Percentiles rank a stretch among this genome's conserved stretches.
phyloP scores from a whole-genome alignment of 2,797 vertebrate genomes.

The Anabacerthia variegaticeps region DNA sequence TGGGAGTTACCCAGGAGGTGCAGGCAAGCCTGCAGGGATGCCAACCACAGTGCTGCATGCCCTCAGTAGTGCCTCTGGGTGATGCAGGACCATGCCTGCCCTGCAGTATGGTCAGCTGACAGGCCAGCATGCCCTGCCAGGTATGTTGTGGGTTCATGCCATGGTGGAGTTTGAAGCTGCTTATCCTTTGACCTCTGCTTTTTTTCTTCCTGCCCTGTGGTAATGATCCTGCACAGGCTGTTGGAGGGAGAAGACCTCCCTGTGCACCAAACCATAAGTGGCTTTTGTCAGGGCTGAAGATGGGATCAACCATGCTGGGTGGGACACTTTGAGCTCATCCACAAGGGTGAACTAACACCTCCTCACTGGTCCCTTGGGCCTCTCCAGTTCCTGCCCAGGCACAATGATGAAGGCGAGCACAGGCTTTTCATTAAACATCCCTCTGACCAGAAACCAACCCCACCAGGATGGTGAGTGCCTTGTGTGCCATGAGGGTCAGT shows the following conservation, averaged over 20 bases:
- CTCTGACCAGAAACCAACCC: background rate
- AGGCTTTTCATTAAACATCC: background rate
- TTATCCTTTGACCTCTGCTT: background rate
- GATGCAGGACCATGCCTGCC: background rate
- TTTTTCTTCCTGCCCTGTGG: background rate
- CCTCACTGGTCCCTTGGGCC: background rate
- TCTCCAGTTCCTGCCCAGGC: background rate
- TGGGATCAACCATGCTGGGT: background rate
- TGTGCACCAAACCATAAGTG: background rate
- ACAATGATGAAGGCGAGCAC: accelerated
- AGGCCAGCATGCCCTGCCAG: background rate
- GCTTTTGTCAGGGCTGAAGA: background rate
- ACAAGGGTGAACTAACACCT: background rate
- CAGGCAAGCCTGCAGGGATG: background rate
- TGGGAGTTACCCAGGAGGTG: background rate
- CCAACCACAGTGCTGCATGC: accelerated
- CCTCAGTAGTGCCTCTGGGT: background rate
- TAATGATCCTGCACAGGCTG: background rate
- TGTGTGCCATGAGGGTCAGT: accelerated
- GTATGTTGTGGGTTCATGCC: accelerated
- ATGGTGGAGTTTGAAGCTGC: background rate
- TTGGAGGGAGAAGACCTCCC: background rate
- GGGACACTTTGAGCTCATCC: background rate
- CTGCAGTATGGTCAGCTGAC: background rate
- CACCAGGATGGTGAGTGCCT: background rate